A percentile compares a stretch with the other conserved stretches of the same genome.
These are phyloP conservation scores for Potorous gilbertii DNA, from an alignment of 2,797 vertebrate species.

Conservation along the genomic window DNA sequence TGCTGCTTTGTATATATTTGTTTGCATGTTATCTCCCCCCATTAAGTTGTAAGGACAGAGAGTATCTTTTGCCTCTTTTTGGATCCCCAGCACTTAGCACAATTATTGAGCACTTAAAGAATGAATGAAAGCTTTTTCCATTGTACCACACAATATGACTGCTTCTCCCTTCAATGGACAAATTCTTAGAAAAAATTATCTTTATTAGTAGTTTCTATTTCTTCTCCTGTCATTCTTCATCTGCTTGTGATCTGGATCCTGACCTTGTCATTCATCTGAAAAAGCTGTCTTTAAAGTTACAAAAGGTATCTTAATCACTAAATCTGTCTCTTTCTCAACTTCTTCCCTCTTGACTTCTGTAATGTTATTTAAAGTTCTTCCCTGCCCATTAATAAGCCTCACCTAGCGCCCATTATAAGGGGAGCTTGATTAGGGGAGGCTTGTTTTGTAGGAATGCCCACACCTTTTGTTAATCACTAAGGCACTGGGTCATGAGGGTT, in stretches of 20 bases:
- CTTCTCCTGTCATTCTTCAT: background rate
- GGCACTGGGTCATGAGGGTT: too few relatives aligned
- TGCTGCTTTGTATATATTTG: background rate
- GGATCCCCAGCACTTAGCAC: background rate
- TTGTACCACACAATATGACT: background rate
- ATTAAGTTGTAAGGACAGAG: background rate
- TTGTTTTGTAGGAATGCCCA: too few relatives aligned
- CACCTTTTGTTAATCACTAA: too few relatives aligned
- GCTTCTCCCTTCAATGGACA: background rate
- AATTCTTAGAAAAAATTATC: background rate
- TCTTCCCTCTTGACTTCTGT: background rate
- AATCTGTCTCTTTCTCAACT: background rate
- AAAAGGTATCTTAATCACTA: background rate
- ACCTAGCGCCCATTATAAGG: too few relatives aligned
- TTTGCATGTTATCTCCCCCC: background rate
- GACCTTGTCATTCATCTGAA: background rate
- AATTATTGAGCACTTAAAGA: background rate
- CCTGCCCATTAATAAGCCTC: too few relatives aligned
- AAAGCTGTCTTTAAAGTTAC: background rate
- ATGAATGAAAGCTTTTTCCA: background rate
- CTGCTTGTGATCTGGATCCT: background rate
- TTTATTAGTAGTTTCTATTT: background rate
- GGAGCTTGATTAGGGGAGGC: too few relatives aligned
- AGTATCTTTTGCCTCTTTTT: background rate
- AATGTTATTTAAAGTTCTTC: too few relatives aligned